Base-by-base conservation (phyloP, 2,888 invertebrate species). In the Trissolcus japonicus region DNA sequence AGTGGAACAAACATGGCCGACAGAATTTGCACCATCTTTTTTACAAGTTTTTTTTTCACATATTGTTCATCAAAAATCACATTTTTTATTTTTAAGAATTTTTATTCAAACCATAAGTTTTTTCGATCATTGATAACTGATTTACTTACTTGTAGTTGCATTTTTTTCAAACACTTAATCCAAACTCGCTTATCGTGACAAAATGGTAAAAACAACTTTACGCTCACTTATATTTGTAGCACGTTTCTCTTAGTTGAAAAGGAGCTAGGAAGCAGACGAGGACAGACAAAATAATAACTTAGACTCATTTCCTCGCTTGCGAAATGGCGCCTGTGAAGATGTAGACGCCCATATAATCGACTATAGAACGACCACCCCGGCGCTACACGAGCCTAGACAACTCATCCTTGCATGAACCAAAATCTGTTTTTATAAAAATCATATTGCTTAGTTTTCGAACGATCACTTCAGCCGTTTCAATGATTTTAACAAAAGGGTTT, bases 261-360 rank as follows among this genome's bases (percentile, higher is more conserved):
- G 19, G 46, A 16, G 16, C 14, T 14, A 51, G 17, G 51, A 60
- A 43, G 29, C 13, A 56, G 9, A 71, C 55, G 11, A 61, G 16
- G 17, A 40, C 13, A 51, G 40, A 57, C n/a, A 13, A 65, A 72
- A 60, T 69, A 69, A 69, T 71, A 73, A 73, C 54, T 57, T 41
- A 41, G 56, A 66, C 60, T 73, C 61, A 73, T 74, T 74, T 74
- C 62, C 67, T 67, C 55, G 66, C 60, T 66, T 66, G 66, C 66
- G 61, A 73, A 73, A 66, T 43, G 73, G 73, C 73, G 73, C 66
- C 73, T 60, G 14, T 7, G 66, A 66, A 73, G 55, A 73, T 43
- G 73, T 48, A 66, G 61, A 60, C 65, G 66, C 65, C 61, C 66
- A 66, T 66, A 66, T 66, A 73, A 72, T 72, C 17, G 65, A 54